These are phyloP conservation scores for Apis dorsata DNA, from an alignment of 1,140 invertebrate species.

Conservation along the genomic window DNA sequence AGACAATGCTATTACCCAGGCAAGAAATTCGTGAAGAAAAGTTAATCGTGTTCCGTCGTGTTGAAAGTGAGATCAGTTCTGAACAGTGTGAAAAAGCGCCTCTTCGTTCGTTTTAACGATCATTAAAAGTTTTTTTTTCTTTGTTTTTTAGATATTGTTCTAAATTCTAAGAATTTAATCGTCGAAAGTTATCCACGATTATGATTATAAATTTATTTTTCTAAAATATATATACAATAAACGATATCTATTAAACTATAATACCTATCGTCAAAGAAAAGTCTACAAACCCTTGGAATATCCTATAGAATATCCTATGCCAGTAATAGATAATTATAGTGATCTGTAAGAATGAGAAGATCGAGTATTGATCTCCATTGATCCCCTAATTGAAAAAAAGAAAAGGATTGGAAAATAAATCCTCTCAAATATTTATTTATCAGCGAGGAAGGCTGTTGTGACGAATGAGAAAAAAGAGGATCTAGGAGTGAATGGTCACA, in stretches of 20 bases:
- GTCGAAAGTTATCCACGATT: too few relatives aligned
- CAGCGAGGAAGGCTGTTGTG: not conserved
- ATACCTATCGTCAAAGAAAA: too few relatives aligned
- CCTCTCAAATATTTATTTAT: not conserved
- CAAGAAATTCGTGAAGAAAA: not conserved
- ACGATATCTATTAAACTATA: too few relatives aligned
- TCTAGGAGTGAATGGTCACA: not conserved
- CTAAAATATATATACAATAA: too few relatives aligned
- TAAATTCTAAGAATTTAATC: too few relatives aligned
- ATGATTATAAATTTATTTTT: too few relatives aligned
- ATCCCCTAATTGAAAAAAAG: constrained; percentile 12
- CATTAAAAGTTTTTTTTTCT: too few relatives aligned
- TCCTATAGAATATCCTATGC: too few relatives aligned
- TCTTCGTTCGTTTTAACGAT: not conserved
- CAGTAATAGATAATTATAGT: not conserved
- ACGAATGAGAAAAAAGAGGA: not conserved
- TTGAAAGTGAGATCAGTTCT: not conserved
- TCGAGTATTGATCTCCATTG: constrained; percentile 6
- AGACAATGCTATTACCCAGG: constrained; percentile 6
- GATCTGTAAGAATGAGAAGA: not conserved
- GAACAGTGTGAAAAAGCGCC: not conserved
- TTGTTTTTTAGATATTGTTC: too few relatives aligned
- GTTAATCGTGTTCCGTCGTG: not conserved
- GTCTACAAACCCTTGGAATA: too few relatives aligned
- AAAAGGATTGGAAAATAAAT: constrained; percentile 39